phyloP scores from a whole-genome alignment of 1,140 invertebrate species.

The Cotesia vestalis region DNA sequence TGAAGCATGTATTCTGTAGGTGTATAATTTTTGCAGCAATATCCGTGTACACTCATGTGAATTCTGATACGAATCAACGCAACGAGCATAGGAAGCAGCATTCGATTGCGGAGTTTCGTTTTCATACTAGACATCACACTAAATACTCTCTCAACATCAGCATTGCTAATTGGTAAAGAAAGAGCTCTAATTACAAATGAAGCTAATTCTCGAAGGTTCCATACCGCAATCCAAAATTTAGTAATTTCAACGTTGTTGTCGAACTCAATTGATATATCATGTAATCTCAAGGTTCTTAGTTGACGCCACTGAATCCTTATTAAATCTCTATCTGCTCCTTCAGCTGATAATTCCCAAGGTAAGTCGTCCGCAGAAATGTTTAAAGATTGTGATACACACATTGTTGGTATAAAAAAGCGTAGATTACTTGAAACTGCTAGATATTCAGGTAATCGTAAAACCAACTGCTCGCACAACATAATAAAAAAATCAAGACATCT shows the following conservation, averaged over 20 bases:
- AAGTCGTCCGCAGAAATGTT: background rate
- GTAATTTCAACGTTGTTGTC: constrained; percentile 10
- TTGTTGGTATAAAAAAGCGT: background rate
- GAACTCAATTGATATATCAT: constrained; percentile 3
- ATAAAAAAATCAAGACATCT: background rate
- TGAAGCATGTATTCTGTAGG: too few relatives aligned
- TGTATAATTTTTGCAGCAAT: too few relatives aligned
- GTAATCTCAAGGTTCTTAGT: constrained; percentile 5
- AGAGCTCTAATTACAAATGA: constrained; percentile 37
- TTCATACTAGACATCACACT: constrained; percentile 44
- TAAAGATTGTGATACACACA: background rate
- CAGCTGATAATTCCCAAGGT: constrained; percentile 16
- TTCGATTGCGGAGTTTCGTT: constrained; percentile 39
- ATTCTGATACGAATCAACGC: constrained; percentile 13
- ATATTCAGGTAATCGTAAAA: constrained; percentile 20
- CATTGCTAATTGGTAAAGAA: constrained; percentile 44
- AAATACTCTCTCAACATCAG: constrained; percentile 44
- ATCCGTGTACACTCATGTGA: too few relatives aligned
- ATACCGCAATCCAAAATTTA: constrained; percentile 42
- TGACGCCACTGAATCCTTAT: background rate
- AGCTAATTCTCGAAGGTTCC: constrained; percentile 40
- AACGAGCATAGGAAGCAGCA: constrained; percentile 37
- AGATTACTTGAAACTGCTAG: background rate
- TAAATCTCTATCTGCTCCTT: background rate
- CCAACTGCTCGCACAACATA: background rate